Base-by-base conservation (phyloP, 2,888 invertebrate genomes). In the Polyommatus iphigenia region DNA sequence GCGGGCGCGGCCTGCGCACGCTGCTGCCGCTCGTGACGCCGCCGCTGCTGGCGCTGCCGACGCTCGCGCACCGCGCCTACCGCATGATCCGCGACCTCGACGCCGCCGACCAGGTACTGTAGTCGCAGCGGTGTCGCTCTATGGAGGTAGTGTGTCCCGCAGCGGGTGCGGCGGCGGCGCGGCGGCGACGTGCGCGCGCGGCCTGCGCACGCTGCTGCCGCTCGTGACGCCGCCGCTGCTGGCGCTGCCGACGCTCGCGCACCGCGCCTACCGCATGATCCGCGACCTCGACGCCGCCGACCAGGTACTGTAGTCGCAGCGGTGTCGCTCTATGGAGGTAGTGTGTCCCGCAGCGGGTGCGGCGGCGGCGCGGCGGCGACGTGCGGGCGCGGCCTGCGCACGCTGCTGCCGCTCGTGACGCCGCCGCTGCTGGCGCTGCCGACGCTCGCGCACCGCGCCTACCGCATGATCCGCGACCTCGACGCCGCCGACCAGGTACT, bases 141-240 rank as follows among this genome's bases (percentile, higher is more conserved):
- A 96, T 98, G 95, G 97, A 98, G 84, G 91, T 98, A 79, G 92
- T 98, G 50, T 90, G 91, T 90, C 91, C 0, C 90, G 90, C 2
- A 88, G 89, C 81, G 83, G 83, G n/a, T 78, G 57, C 13, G 82
- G 81, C 32, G 72, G 80, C 8, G 88, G 89, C 62, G 84, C 85
- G 0, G 85, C 82, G 57, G 80, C 83, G 76, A 86, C 89, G 32
- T 90, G 92, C 83, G 88, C 90, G 62, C 85, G 90, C 59, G 91
- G 92, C 1, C 85, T 94, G 80, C 85, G 92, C 0, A 82, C 91
- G 62, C 84, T 94, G 80, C 85, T 94, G 82, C 88, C 88, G 77
- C 83, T 87, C 46, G 80, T 87, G 54, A 84, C 88, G 41, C 84
- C 86, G 10, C 84, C 90, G 71, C 84, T 94, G 78, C 85, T 94